Percentiles rank a stretch among this genome's conserved stretches.
phyloP scores from a whole-genome alignment of 2,888 invertebrate genomes.

The Apoderus coryli region DNA sequence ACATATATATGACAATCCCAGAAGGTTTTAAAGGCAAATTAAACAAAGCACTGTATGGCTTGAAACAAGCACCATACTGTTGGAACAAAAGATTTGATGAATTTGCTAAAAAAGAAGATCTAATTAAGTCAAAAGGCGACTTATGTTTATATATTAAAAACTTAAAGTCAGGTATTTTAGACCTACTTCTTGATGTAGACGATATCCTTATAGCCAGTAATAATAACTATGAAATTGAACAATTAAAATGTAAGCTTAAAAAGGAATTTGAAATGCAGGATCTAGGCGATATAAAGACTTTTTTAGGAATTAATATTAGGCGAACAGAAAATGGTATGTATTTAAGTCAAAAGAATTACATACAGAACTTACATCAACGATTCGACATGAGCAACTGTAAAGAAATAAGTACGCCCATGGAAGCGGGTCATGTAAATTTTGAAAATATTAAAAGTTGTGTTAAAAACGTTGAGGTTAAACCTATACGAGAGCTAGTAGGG shows the following conservation, averaged over 20 bases:
- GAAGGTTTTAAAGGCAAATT: slow-evolving; percentile 18
- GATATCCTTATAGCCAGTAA: slow-evolving; percentile 20
- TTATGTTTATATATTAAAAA: slow-evolving; percentile 18
- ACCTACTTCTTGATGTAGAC: too few relatives aligned
- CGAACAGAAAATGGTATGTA: too few relatives aligned
- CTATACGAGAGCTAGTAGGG: slow-evolving; percentile 7
- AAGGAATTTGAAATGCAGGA: too few relatives aligned
- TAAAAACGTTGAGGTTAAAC: slow-evolving; percentile 1
- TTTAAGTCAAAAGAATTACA: too few relatives aligned
- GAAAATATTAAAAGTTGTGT: too few relatives aligned
- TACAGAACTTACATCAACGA: too few relatives aligned
- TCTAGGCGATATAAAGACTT: too few relatives aligned
- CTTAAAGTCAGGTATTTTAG: slow-evolving; percentile 17
- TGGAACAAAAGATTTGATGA: slow-evolving; percentile 20
- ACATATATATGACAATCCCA: slow-evolving; percentile 19
- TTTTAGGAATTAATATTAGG: too few relatives aligned
- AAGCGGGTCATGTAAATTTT: too few relatives aligned
- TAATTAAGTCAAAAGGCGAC: slow-evolving; percentile 17
- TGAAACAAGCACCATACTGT: slow-evolving; percentile 21
- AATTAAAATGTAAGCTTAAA: slow-evolving; percentile 13
- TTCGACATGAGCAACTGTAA: too few relatives aligned
- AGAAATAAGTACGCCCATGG: too few relatives aligned
- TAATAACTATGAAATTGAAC: slow-evolving; percentile 11
- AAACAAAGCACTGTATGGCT: slow-evolving; percentile 22
- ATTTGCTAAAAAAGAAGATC: slow-evolving; percentile 15